Evolutionary conservation across 2,797 vertebrate species (phyloP).

Genomic region (Thalassophryne amazonica): DNA sequence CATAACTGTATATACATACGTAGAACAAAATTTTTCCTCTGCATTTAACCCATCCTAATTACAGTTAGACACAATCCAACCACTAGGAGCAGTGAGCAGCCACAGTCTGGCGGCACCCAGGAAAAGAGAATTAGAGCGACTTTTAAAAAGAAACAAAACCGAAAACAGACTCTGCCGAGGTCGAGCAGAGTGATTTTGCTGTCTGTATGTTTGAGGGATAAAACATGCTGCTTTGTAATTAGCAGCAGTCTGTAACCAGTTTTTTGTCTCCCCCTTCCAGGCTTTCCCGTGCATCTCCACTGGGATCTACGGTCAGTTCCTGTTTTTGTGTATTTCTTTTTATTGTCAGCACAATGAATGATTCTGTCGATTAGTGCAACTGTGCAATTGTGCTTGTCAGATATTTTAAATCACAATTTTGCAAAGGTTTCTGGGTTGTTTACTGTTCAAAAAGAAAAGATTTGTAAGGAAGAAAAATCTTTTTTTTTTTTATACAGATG

Average conservation of each 20-base stretch:
- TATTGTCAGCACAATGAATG: slow-evolving; percentile 1
- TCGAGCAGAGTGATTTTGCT: slow-evolving; percentile 11
- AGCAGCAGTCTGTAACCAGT: slow-evolving; percentile 22
- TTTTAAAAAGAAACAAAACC: neutral
- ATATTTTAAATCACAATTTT: neutral
- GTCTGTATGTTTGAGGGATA: neutral
- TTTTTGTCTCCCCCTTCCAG: slow-evolving; percentile 55
- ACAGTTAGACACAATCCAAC: too few relatives aligned
- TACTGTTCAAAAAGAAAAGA: too few relatives aligned
- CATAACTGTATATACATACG: too few relatives aligned
- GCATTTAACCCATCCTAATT: too few relatives aligned
- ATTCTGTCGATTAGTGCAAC: neutral
- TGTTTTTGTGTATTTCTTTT: neutral
- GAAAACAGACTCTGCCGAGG: slow-evolving; percentile 1
- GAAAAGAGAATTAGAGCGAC: slow-evolving; percentile 2
- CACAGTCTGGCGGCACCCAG: too few relatives aligned
- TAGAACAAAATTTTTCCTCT: too few relatives aligned
- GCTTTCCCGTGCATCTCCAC: slow-evolving; percentile 84
- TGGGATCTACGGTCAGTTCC: slow-evolving; percentile 78
- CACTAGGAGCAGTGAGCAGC: too few relatives aligned
- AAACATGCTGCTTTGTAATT: slow-evolving; percentile 17
- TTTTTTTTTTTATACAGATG: neutral
- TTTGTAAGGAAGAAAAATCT: neutral
- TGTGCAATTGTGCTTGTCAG: neutral
- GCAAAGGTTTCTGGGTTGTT: slow-evolving; percentile 9